Conservation (phyloP, 2,113 vertebrate genomes). For the Oryzias curvinotus region DNA sequence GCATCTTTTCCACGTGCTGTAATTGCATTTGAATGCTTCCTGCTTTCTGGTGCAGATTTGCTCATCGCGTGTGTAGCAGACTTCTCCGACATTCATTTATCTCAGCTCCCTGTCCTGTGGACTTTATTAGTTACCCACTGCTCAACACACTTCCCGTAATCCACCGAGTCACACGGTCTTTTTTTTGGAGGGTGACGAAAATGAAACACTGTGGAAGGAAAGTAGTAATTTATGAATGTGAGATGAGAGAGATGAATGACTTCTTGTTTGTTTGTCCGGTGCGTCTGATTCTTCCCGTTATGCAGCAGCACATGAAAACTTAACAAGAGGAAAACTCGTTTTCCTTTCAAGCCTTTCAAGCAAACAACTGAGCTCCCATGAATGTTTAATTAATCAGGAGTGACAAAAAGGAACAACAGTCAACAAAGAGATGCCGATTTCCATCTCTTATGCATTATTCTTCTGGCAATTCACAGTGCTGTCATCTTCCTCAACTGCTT, state of each 20-base stretch:
- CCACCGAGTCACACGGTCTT: constrained; percentile 43
- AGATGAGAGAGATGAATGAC: constrained; percentile 52
- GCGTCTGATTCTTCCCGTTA: constrained; percentile 57
- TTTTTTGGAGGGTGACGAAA: constrained; percentile 39
- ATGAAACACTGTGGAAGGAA: constrained; percentile 45
- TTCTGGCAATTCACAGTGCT: constrained; percentile 65
- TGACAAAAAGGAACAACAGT: constrained; percentile 79
- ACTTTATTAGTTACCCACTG: constrained; percentile 51
- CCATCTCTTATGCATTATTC: constrained; percentile 72
- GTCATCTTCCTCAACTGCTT: constrained; percentile 63
- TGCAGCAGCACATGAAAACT: constrained; percentile 70
- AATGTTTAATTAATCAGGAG: constrained; percentile 83
- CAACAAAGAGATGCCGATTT: constrained; percentile 73
- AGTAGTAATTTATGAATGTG: constrained; percentile 54
- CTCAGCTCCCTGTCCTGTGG: constrained; percentile 29
- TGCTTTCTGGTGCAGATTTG: constrained; percentile 26
- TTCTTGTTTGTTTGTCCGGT: constrained; percentile 65
- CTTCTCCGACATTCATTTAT: constrained; percentile 33
- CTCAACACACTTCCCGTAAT: constrained; percentile 45
- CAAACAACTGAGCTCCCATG: constrained; percentile 66
- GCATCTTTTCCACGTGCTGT: constrained; percentile 19
- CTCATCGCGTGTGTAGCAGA: constrained; percentile 14
- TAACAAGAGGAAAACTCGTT: constrained; percentile 69
- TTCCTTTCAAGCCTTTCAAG: constrained; percentile 66
- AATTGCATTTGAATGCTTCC: constrained; percentile 47